These are phyloP conservation scores for Tarsius wallacei DNA, from an alignment of 2,797 vertebrate species.

Conservation along the genomic window DNA sequence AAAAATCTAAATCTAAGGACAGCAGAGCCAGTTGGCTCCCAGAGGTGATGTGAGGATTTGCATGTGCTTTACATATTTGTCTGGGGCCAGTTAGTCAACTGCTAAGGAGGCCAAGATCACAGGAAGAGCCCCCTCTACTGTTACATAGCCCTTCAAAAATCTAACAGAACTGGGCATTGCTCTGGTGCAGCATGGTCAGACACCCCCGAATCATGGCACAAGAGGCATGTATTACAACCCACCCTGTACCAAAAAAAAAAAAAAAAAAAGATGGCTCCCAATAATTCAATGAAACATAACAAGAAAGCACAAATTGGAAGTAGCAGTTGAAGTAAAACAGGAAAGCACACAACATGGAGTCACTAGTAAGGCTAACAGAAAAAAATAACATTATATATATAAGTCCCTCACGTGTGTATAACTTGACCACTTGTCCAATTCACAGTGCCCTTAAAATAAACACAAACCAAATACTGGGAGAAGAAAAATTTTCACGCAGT, in stretches of 20 bases:
- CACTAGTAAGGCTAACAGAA: background rate
- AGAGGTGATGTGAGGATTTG: conserved; percentile 30
- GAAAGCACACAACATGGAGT: background rate
- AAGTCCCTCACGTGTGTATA: conserved; percentile 22
- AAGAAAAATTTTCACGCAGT: background rate
- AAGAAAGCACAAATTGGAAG: background rate
- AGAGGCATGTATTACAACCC: background rate
- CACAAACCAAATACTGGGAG: conserved; percentile 53
- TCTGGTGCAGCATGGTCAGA: background rate
- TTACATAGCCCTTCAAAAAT: background rate
- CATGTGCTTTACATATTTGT: conserved; percentile 41
- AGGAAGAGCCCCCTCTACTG: background rate
- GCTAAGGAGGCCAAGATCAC: conserved; percentile 62
- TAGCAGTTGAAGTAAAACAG: background rate
- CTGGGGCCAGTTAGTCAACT: background rate
- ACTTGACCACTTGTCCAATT: conserved; percentile 66
- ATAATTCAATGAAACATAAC: background rate
- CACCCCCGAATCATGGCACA: background rate
- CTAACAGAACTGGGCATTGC: background rate
- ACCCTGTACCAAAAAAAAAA: background rate
- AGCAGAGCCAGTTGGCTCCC: background rate
- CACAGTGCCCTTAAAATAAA: conserved; percentile 72
- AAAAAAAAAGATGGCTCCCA: background rate
- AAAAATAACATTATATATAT: background rate
- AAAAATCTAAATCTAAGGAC: background rate